A percentile compares a stretch with the other conserved stretches of the same genome.
phyloP scores from a whole-genome alignment of 2,797 vertebrate genomes.

The Setipinna tenuifilis region DNA sequence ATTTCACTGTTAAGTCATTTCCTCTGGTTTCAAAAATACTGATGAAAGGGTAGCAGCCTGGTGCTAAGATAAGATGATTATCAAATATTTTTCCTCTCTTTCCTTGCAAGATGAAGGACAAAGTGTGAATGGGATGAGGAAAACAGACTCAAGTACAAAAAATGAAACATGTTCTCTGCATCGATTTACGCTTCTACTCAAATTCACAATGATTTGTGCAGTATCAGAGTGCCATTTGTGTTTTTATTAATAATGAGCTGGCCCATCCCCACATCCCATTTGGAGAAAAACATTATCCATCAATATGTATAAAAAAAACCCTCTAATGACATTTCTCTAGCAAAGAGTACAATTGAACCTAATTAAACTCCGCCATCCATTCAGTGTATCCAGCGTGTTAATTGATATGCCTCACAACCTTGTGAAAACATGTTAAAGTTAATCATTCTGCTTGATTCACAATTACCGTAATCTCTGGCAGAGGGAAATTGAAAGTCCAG shows the following conservation, averaged over 20 bases:
- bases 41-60: constrained; percentile 61
- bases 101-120: constrained; percentile 63
- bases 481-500: constrained; percentile 66
- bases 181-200: constrained; percentile 66
- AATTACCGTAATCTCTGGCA: constrained; percentile 70
- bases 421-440: constrained; percentile 67
- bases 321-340: constrained; percentile 64
- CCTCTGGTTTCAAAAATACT: constrained; percentile 66
- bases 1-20: constrained; percentile 57
- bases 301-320: constrained; percentile 68
- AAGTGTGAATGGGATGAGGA: constrained; percentile 68
- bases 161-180: constrained; percentile 66
- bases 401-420: constrained; percentile 72
- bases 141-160: constrained; percentile 67
- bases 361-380: constrained; percentile 59
- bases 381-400: constrained; percentile 64
- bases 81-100: constrained; percentile 53
- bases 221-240: constrained; percentile 68
- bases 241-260: constrained; percentile 55
- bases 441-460: constrained; percentile 73
- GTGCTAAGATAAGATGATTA: constrained; percentile 67
- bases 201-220: constrained; percentile 65
- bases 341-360: constrained; percentile 69
- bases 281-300: constrained; percentile 74
- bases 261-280: constrained; percentile 53